Conservation (phyloP, 2,888 invertebrate species). For the Volucella inflata region DNA sequence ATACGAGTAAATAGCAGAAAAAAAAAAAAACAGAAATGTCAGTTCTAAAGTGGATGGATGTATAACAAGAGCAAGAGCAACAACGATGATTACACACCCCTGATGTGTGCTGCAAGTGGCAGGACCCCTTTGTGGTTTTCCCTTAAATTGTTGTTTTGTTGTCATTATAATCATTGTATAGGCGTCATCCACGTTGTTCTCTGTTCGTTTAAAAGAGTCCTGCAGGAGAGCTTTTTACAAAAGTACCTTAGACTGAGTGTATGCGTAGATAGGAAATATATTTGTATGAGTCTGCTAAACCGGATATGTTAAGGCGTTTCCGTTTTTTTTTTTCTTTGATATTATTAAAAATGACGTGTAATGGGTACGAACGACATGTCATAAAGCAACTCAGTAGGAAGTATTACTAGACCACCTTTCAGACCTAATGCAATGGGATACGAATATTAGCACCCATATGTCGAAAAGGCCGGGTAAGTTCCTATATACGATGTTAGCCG, state of each 20-base stretch:
- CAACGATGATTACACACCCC: slow-evolving; percentile 56
- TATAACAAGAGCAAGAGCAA: slow-evolving; percentile 29
- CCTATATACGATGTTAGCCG: too few relatives aligned
- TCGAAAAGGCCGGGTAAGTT: not conserved
- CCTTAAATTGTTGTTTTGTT: slow-evolving; percentile 66
- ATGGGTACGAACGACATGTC: slow-evolving; percentile 71
- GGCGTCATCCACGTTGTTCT: slow-evolving; percentile 44
- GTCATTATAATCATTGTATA: slow-evolving; percentile 63
- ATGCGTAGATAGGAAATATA: not conserved
- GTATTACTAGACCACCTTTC: not conserved
- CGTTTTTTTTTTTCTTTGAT: not conserved
- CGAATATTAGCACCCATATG: not conserved
- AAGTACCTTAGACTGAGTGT: too few relatives aligned
- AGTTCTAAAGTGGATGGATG: slow-evolving; percentile 30
- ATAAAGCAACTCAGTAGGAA: slow-evolving; percentile 31
- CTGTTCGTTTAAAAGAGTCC: slow-evolving; percentile 55
- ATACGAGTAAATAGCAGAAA: slow-evolving; percentile 18
- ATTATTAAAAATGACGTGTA: slow-evolving; percentile 63
- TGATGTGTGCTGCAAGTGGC: slow-evolving; percentile 60
- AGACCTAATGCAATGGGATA: slow-evolving; percentile 33
- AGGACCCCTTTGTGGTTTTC: slow-evolving; percentile 61
- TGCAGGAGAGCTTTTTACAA: slow-evolving; percentile 38
- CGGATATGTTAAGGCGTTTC: slow-evolving; percentile 38
- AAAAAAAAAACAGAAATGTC: slow-evolving; percentile 5
- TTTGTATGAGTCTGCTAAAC: not conserved